Base-by-base conservation (phyloP, 2,888 invertebrate genomes). In the Junonia oenone region DNA sequence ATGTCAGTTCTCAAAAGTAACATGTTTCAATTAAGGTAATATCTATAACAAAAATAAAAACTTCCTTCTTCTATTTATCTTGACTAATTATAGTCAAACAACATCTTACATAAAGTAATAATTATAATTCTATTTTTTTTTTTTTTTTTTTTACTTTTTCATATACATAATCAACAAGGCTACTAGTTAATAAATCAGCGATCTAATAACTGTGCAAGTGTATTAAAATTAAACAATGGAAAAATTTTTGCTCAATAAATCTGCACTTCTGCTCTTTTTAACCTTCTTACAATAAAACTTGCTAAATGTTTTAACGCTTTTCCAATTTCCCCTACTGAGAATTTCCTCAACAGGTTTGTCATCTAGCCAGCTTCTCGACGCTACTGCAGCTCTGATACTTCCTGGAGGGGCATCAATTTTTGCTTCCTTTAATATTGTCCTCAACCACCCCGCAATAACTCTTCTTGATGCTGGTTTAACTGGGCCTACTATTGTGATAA, bases 281-380 rank as follows among this genome's bases (percentile, higher is more conserved):
- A 29, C 43, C 1, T 29, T 15, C 11, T 8, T 26, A 45, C 54
- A 53, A 15, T 61, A 61, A 46, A 27, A 53, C 17, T 55, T 58
- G 17, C 38, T 50, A 22, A 61, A 61, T 2, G 58, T 55, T 17
- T 55, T 29, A 31, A 43, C 31, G 13, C 47, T 53, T 9, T 45
- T 51, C 56, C 56, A 56, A 15, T 61, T 61, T 2, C 57, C 58
- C 6, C 61, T 49, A 13, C 33, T 50, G 11, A 60, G 45, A 19
- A 60, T 60, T 9, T 60, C 61, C 14, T 58, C 48, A 45, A 52
- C 46, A 2, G 53, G 26, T 38, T 45, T 50, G 43, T 61, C 58
- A 8, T 58, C 61, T 11, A 45, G 15, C 57, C 61, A 61, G 29
- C 53, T 53, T 9, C 47, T 31, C 14, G 31, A 31, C 11, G 9